Evolutionary conservation across 1,140 invertebrate genomes (phyloP), one percentile per base, ranked within the genome.

Genomic region (Onthophagus taurus): DNA sequence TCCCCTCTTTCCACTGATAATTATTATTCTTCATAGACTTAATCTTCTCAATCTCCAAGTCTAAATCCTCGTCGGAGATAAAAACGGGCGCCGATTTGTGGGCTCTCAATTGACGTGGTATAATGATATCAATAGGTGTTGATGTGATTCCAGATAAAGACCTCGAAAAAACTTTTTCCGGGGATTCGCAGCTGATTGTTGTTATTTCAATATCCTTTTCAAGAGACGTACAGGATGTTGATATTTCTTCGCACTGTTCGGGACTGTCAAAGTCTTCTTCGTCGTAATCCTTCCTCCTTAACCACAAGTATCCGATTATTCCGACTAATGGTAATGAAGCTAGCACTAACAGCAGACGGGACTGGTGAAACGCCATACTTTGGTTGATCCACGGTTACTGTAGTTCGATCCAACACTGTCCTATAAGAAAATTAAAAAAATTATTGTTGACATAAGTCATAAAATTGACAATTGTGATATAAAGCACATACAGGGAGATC

Each of bases 221-320:
- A 9, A 42, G 17, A 18, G 9, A 17, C 52, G 35, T 20, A 16
- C 19, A 3, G 35, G 24, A 9, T 12, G n/a, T 51, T 71, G 67
- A 53, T 70, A 63, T 59, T 65, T 62, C 31, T 13, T 29, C 29
- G 13, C 9, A 31, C 43, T 31, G 17, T 47, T 26, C 58, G 60
- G 61, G 63, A 67, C 66, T n/a, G n/a, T n/a, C n/a, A n/a, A n/a
- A n/a, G n/a, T 65, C 53, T 66, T 60, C 46, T 47, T 38, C 45
- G 48, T 44, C 51, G 57, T 51, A 53, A 55, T 62, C 71, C 65
- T 72, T 75, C 66, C 71, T 72, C 67, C 68, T 73, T 70, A 73
- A 78, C 75, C 74, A 78, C 55, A 75, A 74, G 59, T 76, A 74
- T 51, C 73, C 73, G 54, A 76, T 65, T 48, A 78, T 63, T 48